Base-by-base conservation (phyloP, 1,140 invertebrate genomes). In the Drosophila bipectinata region DNA sequence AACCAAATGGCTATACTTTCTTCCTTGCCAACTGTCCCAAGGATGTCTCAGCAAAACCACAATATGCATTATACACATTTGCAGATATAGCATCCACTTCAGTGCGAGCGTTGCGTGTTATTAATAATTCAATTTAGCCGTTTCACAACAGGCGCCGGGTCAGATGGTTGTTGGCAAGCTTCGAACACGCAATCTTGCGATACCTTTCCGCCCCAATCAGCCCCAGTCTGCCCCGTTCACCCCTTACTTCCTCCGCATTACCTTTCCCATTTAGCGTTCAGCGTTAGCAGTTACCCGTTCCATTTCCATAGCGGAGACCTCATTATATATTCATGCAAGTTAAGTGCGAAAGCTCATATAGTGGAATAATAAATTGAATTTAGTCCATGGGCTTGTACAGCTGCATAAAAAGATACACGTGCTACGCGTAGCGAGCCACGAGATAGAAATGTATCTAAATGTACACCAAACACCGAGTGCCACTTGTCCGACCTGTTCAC, bases 41-140 rank as follows among this genome's bases (percentile, higher is more conserved):
- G 74, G 75, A 66, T 87, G 71, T 68, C 62, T 72, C 61, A 61
- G 21, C 51, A 59, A 39, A 72, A 49, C 61, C 68, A 78, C 67
- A 52, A 58, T 48, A 48, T 56, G 63, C 56, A 72, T 45, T 64
- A 51, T 39, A 51, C 39, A 66, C 44, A 51, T 52, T 57, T 18
- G 49, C 14, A 15, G 48, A 68, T 60, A 77, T 56, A 59, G 63
- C 66, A 71, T 68, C 51, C 52, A 14, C 18, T 53, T 12, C 60
- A 32, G 39, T 66, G 47, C 30, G 21, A 47, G 69, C 61, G 45
- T 60, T 81, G 82, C 64, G 82, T 87, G 71, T 88, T 88, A 87
- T 88, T 82, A 87, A 87, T 87, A 87, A 87, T 87, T 87, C 71
- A 88, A 87, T 87, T 87, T 87, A 62, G n/a, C n/a, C n/a, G n/a